Evolutionary conservation across 2,888 invertebrate species (phyloP).

Genomic region (Andrena minutula): DNA sequence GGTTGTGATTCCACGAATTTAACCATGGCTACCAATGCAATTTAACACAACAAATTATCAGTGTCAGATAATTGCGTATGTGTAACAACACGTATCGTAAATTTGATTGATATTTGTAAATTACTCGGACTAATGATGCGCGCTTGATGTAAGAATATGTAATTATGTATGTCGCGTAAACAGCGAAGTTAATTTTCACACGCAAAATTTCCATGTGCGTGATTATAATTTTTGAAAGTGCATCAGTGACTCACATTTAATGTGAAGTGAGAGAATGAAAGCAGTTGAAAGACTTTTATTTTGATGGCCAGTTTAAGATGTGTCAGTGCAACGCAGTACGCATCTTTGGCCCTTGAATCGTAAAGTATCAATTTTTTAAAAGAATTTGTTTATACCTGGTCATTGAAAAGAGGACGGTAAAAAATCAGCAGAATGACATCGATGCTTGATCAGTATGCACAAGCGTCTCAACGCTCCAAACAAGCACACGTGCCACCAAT

Average conservation of each 20-base stretch:
- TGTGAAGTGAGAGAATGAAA: not conserved
- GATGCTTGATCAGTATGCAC: conserved; percentile 94
- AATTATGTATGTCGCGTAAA: not conserved
- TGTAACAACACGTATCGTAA: not conserved
- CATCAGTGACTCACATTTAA: conserved; percentile 2
- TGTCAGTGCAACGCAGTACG: not conserved
- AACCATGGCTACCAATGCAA: conserved; percentile 52
- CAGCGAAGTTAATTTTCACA: not conserved
- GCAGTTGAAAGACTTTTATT: conserved; percentile 1
- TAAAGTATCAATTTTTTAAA: not conserved
- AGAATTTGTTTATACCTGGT: not conserved
- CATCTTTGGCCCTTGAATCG: not conserved
- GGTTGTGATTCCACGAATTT: not conserved
- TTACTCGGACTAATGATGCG: not conserved
- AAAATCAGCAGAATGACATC: conserved; percentile 88
- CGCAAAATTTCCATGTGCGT: not conserved
- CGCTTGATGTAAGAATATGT: not conserved
- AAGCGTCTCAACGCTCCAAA: conserved; percentile 88
- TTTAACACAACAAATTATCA: not conserved
- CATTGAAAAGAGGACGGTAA: not conserved
- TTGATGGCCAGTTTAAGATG: too few relatives aligned
- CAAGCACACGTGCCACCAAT: conserved; percentile 81
- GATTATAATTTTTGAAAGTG: conserved; percentile 3
- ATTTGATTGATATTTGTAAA: conserved; percentile 13
- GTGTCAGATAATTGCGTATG: conserved; percentile 17